Evolutionary conservation across 2,113 vertebrate species (phyloP).

Genomic region (Condylura cristata): DNA sequence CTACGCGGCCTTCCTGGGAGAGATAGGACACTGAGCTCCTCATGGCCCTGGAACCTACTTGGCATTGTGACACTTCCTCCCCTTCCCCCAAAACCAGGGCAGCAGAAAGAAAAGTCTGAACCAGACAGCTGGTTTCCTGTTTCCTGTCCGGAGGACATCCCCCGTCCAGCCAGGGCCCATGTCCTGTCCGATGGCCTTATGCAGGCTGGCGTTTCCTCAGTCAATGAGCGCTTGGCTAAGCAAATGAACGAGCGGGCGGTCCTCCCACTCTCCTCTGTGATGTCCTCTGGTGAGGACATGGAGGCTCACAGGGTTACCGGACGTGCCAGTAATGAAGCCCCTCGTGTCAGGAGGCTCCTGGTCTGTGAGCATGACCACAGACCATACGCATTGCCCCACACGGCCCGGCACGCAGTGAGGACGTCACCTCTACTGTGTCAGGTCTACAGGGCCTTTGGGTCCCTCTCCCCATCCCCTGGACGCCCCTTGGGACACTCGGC

Average conservation of each 20-base stretch:
- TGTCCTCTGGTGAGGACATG: accelerated
- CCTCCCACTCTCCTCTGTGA: too few species aligned
- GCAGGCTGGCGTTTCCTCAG: too few species aligned
- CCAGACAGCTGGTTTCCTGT: accelerated
- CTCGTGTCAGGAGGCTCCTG: not conserved
- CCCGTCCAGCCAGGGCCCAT: not conserved
- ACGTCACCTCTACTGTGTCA: not conserved
- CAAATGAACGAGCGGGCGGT: not conserved
- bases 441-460: not conserved
- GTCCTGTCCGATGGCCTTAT: not conserved
- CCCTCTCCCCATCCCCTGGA: not conserved
- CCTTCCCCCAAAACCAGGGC: not conserved
- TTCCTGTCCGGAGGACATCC: not conserved
- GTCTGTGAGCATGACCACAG: too few species aligned
- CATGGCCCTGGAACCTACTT: not conserved
- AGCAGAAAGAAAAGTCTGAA: not conserved
- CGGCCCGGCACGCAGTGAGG: accelerated
- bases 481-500: not conserved
- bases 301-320: not conserved
- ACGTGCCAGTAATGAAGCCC: not conserved
- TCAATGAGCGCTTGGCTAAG: not conserved
- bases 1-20: not conserved
- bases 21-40: not conserved
- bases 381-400: not conserved
- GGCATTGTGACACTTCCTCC: too few species aligned